Base-by-base conservation (phyloP, 1,140 invertebrate genomes). In the Contarinia nasturtii region DNA sequence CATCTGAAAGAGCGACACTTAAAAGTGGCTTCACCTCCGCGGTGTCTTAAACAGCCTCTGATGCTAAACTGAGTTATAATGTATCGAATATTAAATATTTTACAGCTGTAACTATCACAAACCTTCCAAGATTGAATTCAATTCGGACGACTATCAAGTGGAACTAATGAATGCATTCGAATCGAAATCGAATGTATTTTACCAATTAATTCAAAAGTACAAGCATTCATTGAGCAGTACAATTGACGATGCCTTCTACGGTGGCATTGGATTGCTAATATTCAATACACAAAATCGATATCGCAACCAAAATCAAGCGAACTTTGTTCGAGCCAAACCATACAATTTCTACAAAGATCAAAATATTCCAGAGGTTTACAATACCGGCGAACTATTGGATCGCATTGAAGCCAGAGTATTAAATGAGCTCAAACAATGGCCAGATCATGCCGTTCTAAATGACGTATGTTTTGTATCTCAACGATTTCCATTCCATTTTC, bases 281-380 rank as follows among this genome's bases (percentile, higher is more conserved):
- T 54, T 5, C 27, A 27, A 3, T 27, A 27, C 27, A 27, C 3
- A 27, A 10, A 27, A 27, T 10, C 3, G 27, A 27, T 27, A 27
- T 27, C 27, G 10, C 27, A 27, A 3, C 3, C 27, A 27, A 10
- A 27, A 3, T 27, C 27, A 27, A 27, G 10, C 27, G 10, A n/a
- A n/a, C n/a, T n/a, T n/a, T n/a, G n/a, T n/a, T 27, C 27, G n/a
- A 12, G 2, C 20, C 5, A 17, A n/a, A 17, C 41, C 41, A 14
- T 43, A 43, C 18, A 81, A 97, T 64, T 88, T 95, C 57, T 98
- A 98, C 60, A 76, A 75, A 52, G 86, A 92, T 52, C 62, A 82
- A 1, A 86, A 92, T 64, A 70, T 90, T 0, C 62, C 73, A 0
- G 83, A 94, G 67, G 77, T 82, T 0, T 70, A 78, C 37, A 68